Evolutionary conservation across 2,113 vertebrate species (phyloP), one percentile per base, ranked within the genome.

Genomic region (Columba livia): DNA sequence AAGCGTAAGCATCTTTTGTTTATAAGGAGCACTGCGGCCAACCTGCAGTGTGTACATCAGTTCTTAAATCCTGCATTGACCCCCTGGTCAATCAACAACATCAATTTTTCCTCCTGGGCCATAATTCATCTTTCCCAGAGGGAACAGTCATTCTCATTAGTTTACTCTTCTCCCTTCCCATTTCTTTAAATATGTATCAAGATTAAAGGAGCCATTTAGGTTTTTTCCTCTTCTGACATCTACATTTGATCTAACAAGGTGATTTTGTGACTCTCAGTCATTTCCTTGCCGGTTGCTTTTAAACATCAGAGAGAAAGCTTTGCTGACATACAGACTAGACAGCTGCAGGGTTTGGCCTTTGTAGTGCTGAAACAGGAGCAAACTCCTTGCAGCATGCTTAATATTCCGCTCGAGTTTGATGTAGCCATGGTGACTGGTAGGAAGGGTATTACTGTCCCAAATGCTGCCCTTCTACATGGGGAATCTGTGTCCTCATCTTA

Each of bases 351-450:
- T 90, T 60, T 75, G 83, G 60, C 84, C 51, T 73, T 28, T 34
- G 32, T 31, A 34, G 83, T 21, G 14, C 90, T 67, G 53, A 50
- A 94, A 56, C 58, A 72, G 57, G 57, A 94, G 44, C 12, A 48
- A 84, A 72, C 36, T 96, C 92, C 85, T 84, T 72, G 73, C 40
- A 93, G 65, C 50, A 29, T 79, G 54, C 92, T 96, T 93, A 90
- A 92, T 69, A 96, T 95, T 95, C 94, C 80, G 50, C 85, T 94
- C 83, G 44, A 92, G 93, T 58, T 88, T 90, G 69, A 71, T n/a
- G 95, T 86, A 96, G 85, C 79, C 83, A 93, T 92, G 92, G 93
- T 71, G 93, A 96, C 90, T 77, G 78, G 79, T 56, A 94, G 79
- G 88, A 88, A 94, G 88, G 82, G 75, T 54, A 96, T 11, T 88